Evolutionary conservation across 1,140 invertebrate genomes (phyloP), one percentile per base, ranked within the genome.

Genomic region (Platorchestia sp.): DNA sequence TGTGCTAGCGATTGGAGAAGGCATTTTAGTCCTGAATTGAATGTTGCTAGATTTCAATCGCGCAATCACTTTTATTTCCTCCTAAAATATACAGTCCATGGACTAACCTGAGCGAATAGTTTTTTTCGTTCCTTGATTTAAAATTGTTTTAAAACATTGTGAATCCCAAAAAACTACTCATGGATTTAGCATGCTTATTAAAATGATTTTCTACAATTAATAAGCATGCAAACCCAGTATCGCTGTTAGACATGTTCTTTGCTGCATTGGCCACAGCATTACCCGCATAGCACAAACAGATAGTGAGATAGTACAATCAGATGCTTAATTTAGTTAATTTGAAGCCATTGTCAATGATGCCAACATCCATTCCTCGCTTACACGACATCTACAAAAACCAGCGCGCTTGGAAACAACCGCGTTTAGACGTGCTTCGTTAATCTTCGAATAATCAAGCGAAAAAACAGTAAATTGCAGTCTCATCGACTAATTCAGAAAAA

Each of bases 301-400:
- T n/a, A n/a, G n/a, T n/a, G n/a, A 75, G 59, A 75, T 75, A 75
- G 59, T 75, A 75, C 59, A 75, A 75, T 75, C 59, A 75, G 59
- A 75, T 75, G 27, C 59, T 75, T 27, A 75, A 75, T 75, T 75
- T 75, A 75, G 59, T 75, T 75, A 75, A 75, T 75, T 75, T 36
- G 59, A 75, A 14, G 59, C 59, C 36, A 75, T 75, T 75, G 59
- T 75, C 59, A 22, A 36, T 75, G 14, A 36, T 75, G 59, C 59
- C 27, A 75, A 14, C 27, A 75, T 75, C 59, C 59, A 75, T 36
- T 75, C 27, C 14, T 27, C 27, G 59, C 59, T 75, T 27, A 36
- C 59, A 75, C 10, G 59, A 75, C 59, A 75, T 75, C 59, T 75
- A 27, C 59, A 75, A 75, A 75, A 75, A 75, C 59, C 36, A 36